Base-by-base conservation (phyloP, 2,888 invertebrate genomes). In the Mimumesa dahlbomi region DNA sequence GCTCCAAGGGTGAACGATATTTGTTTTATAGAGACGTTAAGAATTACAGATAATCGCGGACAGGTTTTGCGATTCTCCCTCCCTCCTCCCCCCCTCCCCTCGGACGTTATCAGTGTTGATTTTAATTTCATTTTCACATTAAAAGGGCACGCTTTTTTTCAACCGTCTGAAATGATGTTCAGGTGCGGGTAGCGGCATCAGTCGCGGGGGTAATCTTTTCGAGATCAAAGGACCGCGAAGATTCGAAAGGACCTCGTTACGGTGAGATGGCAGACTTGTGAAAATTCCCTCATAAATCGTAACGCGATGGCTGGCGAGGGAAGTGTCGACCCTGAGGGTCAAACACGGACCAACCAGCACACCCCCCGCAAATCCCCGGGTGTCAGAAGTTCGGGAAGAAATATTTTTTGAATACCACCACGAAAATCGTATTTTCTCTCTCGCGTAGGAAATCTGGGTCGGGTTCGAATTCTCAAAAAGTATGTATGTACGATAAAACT, bases 161-260 rank as follows among this genome's bases (percentile, higher is more conserved):
- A 14, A 1, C 14, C 31, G 25, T 14, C 25, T 9, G 34, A n/a
- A n/a, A n/a, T n/a, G n/a, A n/a, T n/a, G n/a, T n/a, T n/a, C n/a
- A n/a, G n/a, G n/a, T n/a, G n/a, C n/a, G n/a, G n/a, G n/a, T n/a
- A n/a, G n/a, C n/a, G n/a, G n/a, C n/a, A n/a, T n/a, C n/a, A n/a
- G n/a, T n/a, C n/a, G n/a, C n/a, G n/a, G n/a, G n/a, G n/a, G n/a
- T 36, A 45, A 70, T 61, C 58, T 57, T 66, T 56, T 66, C 66
- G 45, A 52, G 31, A 66, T 71, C 71, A 71, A 62, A 71, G 62
- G 57, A 42, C 25, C 43, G 11, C 34, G 50, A 58, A 34, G 29
- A 63, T 56, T 59, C 56, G 57, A 63, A 67, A 63, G 25, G 46
- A 59, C 63, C 53, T 72, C 71, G 58, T 63, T 63, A 63, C 40